A percentile compares a stretch with the other conserved stretches of the same genome.
Conservation (phyloP, 2,888 invertebrate species). For the Drosophila anomalata region DNA sequence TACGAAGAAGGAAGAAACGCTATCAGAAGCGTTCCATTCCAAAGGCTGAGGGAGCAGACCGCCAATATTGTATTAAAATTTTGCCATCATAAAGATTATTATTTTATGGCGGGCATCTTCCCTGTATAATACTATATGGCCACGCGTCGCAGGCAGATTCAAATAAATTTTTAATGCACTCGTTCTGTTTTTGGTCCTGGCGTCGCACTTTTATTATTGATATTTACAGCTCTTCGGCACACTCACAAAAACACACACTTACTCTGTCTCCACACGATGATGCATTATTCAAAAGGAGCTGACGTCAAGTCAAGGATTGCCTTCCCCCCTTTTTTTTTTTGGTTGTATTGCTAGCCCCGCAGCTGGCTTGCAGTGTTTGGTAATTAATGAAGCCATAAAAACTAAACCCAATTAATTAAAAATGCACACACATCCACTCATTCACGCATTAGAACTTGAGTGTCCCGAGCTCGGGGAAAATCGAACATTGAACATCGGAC, state of each 20-base stretch:
- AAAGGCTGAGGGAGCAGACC: conserved; percentile 3
- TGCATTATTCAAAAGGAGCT: conserved; percentile 73
- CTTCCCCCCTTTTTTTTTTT: background rate
- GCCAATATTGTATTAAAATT: conserved; percentile 76
- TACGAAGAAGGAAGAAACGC: conserved; percentile 51
- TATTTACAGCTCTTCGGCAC: conserved; percentile 66
- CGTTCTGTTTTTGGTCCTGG: conserved; percentile 46
- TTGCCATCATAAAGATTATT: conserved; percentile 81
- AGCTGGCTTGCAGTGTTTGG: conserved; percentile 56
- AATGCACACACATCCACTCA: conserved; percentile 66
- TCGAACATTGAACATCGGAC: conserved; percentile 9
- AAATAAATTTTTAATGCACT: conserved; percentile 82
- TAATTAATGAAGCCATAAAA: conserved; percentile 83
- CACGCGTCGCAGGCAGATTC: conserved; percentile 78
- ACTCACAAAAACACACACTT: conserved; percentile 18
- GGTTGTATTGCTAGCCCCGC: conserved; percentile 7
- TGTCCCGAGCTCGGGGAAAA: conserved; percentile 12
- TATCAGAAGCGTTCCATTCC: conserved; percentile 23
- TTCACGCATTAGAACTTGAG: background rate
- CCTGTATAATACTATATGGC: conserved; percentile 43
- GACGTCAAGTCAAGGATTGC: conserved; percentile 75
- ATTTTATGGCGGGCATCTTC: conserved; percentile 72
- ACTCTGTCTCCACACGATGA: conserved; percentile 59
- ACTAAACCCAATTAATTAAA: conserved; percentile 82
- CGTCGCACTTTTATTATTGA: conserved; percentile 79